phyloP scores from a whole-genome alignment of 2,113 vertebrate species.

The Apteryx mantelli region DNA sequence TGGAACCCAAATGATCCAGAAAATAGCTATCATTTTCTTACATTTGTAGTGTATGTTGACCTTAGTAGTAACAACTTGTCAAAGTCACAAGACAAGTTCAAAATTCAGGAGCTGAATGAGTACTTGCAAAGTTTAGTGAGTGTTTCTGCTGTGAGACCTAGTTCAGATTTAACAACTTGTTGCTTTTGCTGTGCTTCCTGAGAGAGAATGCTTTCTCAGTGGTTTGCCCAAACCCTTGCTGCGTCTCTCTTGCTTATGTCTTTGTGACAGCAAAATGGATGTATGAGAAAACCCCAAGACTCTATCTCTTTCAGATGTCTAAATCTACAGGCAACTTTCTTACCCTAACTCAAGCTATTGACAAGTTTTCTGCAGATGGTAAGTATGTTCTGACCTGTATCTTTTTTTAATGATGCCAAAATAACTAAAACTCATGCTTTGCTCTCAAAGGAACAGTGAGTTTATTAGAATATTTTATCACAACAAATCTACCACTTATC shows the following conservation, averaged over 20 bases:
- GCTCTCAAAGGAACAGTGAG: neutral
- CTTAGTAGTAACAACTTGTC: too few relatives aligned
- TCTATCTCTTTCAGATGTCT: conserved; percentile 88
- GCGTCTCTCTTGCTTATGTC: neutral
- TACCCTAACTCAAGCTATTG: conserved; percentile 87
- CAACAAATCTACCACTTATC: neutral
- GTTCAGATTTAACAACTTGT: neutral
- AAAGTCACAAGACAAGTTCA: too few relatives aligned
- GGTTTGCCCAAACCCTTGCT: neutral
- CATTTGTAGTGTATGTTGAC: neutral
- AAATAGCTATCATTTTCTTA: neutral
- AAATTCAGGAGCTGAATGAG: neutral
- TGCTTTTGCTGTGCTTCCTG: neutral
- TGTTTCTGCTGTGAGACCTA: neutral
- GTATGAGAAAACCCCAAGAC: neutral
- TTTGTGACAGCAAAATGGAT: neutral
- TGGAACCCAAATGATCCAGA: neutral
- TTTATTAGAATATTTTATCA: neutral
- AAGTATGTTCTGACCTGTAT: conserved; percentile 31
- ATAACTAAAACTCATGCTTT: neutral
- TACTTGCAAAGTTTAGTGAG: neutral
- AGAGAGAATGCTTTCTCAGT: neutral
- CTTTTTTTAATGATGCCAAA: neutral
- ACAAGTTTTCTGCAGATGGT: conserved; percentile 98
- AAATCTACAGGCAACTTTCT: conserved; percentile 99